Base-by-base conservation (phyloP, 2,888 invertebrate genomes). In the Platerodrilus igneus region DNA sequence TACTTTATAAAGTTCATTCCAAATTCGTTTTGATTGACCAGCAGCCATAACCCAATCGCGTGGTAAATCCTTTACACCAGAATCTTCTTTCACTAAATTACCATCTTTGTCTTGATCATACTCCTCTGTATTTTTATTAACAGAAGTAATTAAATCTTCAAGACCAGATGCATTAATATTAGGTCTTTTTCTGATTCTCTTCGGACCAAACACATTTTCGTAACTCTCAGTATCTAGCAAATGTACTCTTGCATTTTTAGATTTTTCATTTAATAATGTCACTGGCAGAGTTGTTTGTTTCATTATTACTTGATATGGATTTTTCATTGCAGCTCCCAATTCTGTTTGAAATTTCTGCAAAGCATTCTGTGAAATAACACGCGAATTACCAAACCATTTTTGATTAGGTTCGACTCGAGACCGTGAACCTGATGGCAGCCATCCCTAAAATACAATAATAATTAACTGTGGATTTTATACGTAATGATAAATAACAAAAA, bases 1-100 rank as follows among this genome's bases (percentile, higher is more conserved):
- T 16, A 97, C 99, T 77, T 99, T 99, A 65, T 97, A 95, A 26
- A 99, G 68, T 66, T 99, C 99, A 72, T 93, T 95, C 99, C 99
- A 99, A 58, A 99, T 95, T 53, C 99, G 78, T 69, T 80, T 91
- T 55, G 96, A 97, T 69, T 94, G 93, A 1, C 99, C 95, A 15
- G 95, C 94, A 33, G 80, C 84, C 79, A 95, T 93, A 2, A 95
- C 83, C 86, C 93, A 92, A 66, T 97, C 97, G 47, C 89, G 78
- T 28, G 86, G 83, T 10, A 86, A 81, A 52, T 85, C 83, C 60
- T 78, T 82, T 4, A 86, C 78, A 15, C 92, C 93, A 58, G 56
- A 81, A 56, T 89, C 86, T 60, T 89, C 90, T 33, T 81, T 77
- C 2, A 89, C 77, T 47, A 92, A 75, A 67, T 94, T 92, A 27